Conservation (phyloP, 2,888 invertebrate species). For the Copidosoma aretas region DNA sequence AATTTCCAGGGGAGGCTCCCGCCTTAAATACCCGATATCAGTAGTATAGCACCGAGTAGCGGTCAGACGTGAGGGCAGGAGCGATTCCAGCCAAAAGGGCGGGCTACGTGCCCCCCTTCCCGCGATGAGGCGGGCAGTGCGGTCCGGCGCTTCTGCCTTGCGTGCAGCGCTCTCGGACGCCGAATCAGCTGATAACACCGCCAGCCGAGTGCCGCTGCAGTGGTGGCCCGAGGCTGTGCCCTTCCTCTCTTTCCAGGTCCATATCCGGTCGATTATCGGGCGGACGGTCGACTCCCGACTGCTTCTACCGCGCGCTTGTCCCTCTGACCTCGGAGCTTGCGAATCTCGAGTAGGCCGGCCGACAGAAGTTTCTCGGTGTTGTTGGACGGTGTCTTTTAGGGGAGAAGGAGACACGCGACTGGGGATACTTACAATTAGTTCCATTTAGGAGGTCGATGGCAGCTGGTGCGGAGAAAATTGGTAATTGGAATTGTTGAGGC, state of each 20-base stretch:
- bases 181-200: slow-evolving; percentile 36
- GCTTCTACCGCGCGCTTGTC: not conserved
- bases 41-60: no score
- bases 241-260: no score
- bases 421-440: not conserved
- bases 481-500: slow-evolving; percentile 35
- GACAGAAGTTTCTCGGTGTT: not conserved
- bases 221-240: no score
- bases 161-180: slow-evolving; percentile 27
- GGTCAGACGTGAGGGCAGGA: no score
- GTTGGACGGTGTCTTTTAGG: not conserved
- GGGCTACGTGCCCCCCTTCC: not conserved
- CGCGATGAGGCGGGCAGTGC: no score
- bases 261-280: not conserved
- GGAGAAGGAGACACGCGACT: not conserved
- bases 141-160: not conserved
- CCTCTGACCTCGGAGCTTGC: not conserved
- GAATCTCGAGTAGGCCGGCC: not conserved
- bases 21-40: no score
- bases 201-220: slow-evolving; percentile 14
- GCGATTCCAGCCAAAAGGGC: no score
- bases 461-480: slow-evolving; percentile 22
- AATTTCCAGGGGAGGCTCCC: no score
- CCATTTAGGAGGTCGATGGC: not conserved
- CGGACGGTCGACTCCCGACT: not conserved